Base-by-base conservation (phyloP, 2,797 vertebrate species). In the Thalassophryne amazonica region DNA sequence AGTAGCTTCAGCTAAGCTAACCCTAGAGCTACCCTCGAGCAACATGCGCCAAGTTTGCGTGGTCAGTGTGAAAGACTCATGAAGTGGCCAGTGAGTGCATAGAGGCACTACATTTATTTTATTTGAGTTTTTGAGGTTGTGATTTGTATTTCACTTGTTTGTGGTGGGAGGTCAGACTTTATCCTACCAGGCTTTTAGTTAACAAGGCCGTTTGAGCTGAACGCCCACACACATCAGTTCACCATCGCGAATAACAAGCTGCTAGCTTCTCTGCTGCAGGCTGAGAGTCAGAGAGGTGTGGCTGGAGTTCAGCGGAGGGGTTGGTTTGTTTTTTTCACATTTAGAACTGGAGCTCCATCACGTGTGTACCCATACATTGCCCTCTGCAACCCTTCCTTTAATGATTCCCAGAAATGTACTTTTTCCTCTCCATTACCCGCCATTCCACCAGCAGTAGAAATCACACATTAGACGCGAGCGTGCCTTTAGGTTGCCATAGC, bases 401-500 rank as follows among this genome's bases (percentile, higher is more conserved):
- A 5, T 41, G 54, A 60, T 80, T 83, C 74, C 60, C 36, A 14
- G 42, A 80, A 77, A 69, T 10, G 20, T 69, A 45, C 50, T 42
- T 80, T 58, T 52, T 50, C 42, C 34, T 29, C 46, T 45, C 38
- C 10, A 27, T 71, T 53, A 55, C 37, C 57, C 5, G n/a, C 23
- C 31, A 17, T 65, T 66, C 24, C 54, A 52, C 55, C 51, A 52
- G 65, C 69, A 70, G 73, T 73, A 65, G 63, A 83, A 88, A 85
- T 75, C 34, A 24, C 73, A 83, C 76, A 86, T 89, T 83, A 86
- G 73, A 72, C 61, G 78, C 81, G 76, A 72, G 74, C 18, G 59
- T 87, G 83, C 83, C 83, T 85, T 75, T 56, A 56, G 46, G 90
- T 91, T 90, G 63, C 88, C 76, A 85, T 89, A 47, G 90, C 77